Evolutionary conservation across 2,797 vertebrate genomes (phyloP), one percentile per base, ranked within the genome.

Genomic region (Apogon talboti): DNA sequence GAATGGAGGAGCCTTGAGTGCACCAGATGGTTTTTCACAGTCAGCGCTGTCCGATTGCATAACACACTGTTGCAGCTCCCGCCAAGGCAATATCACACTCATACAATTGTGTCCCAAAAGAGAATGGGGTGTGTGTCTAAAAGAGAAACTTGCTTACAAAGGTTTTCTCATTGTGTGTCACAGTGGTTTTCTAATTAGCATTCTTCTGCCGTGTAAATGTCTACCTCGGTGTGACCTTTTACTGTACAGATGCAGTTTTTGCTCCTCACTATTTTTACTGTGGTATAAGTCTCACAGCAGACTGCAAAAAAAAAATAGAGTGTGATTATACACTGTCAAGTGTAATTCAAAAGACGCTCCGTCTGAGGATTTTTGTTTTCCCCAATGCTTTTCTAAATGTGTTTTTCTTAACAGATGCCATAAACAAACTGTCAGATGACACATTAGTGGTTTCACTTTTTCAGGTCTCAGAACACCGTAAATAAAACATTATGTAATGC

Each of bases 321-420:
- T 72, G 65, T 63, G 56, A 68, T 85, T 70, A 86, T 76, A 56
- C 15, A 33, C 76, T 60, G 82, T 86, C 72, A 81, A 56, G 61
- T 59, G 56, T 71, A 87, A 82, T 89, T 84, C 79, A 74, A 65
- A 38, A 47, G 73, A 79, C 82, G 87, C 68, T 56, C 55, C 68
- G 85, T 87, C 79, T 87, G 80, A 90, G 54, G 81, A 73, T 82
- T 59, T 76, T 78, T 78, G 75, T 73, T 57, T 62, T 63, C 76
- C 52, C 52, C 68, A 74, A 62, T 49, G 51, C 56, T 83, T 78
- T 84, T 74, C 66, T 58, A 76, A 54, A 67, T 75, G 77, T 84
- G 82, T 92, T 91, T 92, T 89, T 90, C 83, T 85, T 75, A 85
- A 78, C 89, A 91, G 76, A 91, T 90, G 87, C 82, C 58, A 15